phyloP scores from a whole-genome alignment of 2,113 vertebrate species.

The Amphilophus citrinellus region DNA sequence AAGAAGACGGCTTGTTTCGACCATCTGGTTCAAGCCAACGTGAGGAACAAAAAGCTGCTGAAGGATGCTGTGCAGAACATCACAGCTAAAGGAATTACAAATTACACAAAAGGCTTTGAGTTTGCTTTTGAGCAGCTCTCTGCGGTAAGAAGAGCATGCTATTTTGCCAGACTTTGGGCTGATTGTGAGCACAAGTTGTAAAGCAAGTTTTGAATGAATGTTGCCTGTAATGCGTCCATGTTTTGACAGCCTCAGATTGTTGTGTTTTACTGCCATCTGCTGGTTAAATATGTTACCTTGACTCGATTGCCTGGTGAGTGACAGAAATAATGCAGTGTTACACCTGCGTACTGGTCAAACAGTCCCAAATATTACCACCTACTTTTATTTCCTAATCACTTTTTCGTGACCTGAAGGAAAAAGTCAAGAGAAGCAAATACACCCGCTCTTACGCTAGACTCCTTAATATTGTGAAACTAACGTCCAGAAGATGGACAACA shows the following conservation, averaged over 20 bases:
- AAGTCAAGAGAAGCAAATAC: neutral
- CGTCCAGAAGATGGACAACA: neutral
- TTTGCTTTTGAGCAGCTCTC: constrained; percentile 97
- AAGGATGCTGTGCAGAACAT: constrained; percentile 97
- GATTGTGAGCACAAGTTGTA: neutral
- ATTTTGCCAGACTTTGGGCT: neutral
- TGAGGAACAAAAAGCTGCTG: constrained; percentile 97
- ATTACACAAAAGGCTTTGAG: constrained; percentile 98
- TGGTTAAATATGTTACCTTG: constrained; percentile 45
- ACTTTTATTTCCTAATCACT: neutral
- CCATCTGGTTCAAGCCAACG: constrained; percentile 97
- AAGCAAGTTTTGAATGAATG: constrained; percentile 29
- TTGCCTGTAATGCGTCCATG: neutral
- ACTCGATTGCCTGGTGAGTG: neutral
- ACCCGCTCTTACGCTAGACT: neutral
- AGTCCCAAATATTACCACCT: neutral
- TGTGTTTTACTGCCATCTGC: constrained; percentile 76
- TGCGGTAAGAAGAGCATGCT: constrained; percentile 83
- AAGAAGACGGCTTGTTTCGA: constrained; percentile 96
- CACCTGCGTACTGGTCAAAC: neutral
- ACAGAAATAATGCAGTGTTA: neutral
- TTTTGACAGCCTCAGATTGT: neutral
- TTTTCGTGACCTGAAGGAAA: neutral
- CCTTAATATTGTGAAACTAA: neutral
- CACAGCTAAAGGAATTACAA: constrained; percentile 96